Conservation (phyloP, 2,113 vertebrate genomes). For the Microtus montanus region DNA sequence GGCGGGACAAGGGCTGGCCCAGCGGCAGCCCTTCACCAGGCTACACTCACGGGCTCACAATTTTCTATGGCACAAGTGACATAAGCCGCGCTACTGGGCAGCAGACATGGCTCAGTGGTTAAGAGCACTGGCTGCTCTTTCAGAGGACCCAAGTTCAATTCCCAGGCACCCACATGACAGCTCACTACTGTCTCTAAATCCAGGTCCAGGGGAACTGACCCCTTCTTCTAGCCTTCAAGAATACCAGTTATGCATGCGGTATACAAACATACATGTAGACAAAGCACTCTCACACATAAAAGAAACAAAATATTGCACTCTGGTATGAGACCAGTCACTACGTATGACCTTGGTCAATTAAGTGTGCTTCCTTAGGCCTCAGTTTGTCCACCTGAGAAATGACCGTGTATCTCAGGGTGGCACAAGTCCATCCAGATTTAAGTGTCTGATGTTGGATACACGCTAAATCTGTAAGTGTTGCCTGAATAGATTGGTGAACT, state of each 20-base stretch:
- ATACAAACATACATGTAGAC: neutral
- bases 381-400: neutral
- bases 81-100: constrained; percentile 57
- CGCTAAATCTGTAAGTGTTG: neutral
- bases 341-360: neutral
- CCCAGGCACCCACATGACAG: too few species aligned
- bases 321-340: too few species aligned
- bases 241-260: neutral
- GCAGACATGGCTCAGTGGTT: neutral
- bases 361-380: neutral
- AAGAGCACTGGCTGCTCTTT: neutral
- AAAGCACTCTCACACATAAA: neutral
- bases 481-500: neutral
- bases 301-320: neutral
- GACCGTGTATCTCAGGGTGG: neutral
- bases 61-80: constrained; percentile 10
- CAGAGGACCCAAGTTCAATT: neutral
- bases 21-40: neutral
- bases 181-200: neutral
- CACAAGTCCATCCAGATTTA: neutral
- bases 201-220: neutral
- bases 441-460: neutral
- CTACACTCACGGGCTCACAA: neutral
- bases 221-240: neutral
- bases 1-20: neutral